Percentiles rank a stretch among this genome's conserved stretches.
Conservation (phyloP, 2,113 vertebrate genomes). For the Vimba vimba region DNA sequence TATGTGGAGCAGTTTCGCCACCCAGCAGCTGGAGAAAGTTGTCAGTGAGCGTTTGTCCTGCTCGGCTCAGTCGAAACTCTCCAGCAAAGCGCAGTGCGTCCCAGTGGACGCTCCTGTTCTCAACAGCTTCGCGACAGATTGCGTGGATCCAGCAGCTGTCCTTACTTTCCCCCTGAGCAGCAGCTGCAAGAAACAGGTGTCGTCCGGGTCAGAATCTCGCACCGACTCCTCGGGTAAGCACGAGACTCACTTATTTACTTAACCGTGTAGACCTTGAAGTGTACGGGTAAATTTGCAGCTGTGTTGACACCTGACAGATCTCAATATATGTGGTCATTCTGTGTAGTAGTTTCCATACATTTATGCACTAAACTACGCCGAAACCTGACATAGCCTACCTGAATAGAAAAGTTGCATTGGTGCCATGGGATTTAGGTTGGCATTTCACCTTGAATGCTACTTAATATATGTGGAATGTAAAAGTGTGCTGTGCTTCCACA, state of each 20-base stretch:
- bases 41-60: conserved; percentile 82
- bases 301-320: neutral
- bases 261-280: neutral
- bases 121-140: conserved; percentile 77
- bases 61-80: conserved; percentile 62
- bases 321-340: neutral
- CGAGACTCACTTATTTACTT: neutral
- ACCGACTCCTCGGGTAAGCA: conserved; percentile 92
- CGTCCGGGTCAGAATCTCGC: conserved; percentile 91
- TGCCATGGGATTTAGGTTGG: conserved; percentile 21
- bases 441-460: conserved; percentile 43
- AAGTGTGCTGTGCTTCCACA: conserved; percentile 63
- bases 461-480: conserved; percentile 73
- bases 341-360: neutral
- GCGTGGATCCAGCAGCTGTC: conserved; percentile 85
- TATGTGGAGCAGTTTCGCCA: conserved; percentile 94
- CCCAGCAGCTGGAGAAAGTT: conserved; percentile 87
- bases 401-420: neutral
- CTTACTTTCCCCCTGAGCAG: conserved; percentile 82
- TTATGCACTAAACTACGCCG: neutral
- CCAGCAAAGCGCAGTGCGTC: conserved; percentile 63
- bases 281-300: neutral
- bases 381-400: neutral
- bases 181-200: conserved; percentile 84
- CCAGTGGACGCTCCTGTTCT: conserved; percentile 70